A percentile compares a stretch with the other conserved stretches of the same genome.
These are phyloP conservation scores for Caenorhabditis sp. DNA, from an alignment of 2,888 invertebrate species.

Conservation along the genomic window DNA sequence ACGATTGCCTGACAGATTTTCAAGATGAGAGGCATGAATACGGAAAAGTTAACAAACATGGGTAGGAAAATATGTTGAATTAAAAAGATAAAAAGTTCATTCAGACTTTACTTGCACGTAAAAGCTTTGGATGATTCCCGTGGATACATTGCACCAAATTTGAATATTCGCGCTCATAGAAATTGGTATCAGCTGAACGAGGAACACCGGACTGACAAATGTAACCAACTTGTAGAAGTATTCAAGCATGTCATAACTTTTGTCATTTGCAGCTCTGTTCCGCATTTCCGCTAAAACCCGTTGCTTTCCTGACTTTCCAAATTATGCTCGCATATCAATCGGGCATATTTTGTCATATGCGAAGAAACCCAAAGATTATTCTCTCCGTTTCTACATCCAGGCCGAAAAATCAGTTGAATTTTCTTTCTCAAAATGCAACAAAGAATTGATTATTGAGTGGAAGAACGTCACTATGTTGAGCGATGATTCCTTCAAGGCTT, in stretches of 20 bases:
- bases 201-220: background rate
- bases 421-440: conserved; percentile 7
- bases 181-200: conserved; percentile 33
- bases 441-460: conserved; percentile 1
- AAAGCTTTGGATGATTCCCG: conserved; percentile 22
- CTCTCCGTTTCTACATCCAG: conserved; percentile 28
- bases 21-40: conserved; percentile 17
- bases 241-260: too few relatives aligned
- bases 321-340: background rate
- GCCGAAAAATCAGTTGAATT: conserved; percentile 5
- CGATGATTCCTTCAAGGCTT: background rate
- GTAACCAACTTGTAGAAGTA: too few relatives aligned
- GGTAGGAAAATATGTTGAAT: conserved; percentile 1
- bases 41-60: background rate
- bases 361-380: background rate
- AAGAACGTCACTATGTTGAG: background rate
- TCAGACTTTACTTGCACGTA: conserved; percentile 24
- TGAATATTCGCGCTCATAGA: too few relatives aligned
- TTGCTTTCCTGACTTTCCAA: background rate
- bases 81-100: background rate
- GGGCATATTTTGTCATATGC: background rate
- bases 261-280: too few relatives aligned
- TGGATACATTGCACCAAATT: conserved; percentile 27
- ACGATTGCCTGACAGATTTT: conserved; percentile 10
- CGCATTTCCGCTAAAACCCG: too few relatives aligned